These are phyloP conservation scores for Hetaerina titia DNA, from an alignment of 2,888 invertebrate genomes.

Conservation along the genomic window DNA sequence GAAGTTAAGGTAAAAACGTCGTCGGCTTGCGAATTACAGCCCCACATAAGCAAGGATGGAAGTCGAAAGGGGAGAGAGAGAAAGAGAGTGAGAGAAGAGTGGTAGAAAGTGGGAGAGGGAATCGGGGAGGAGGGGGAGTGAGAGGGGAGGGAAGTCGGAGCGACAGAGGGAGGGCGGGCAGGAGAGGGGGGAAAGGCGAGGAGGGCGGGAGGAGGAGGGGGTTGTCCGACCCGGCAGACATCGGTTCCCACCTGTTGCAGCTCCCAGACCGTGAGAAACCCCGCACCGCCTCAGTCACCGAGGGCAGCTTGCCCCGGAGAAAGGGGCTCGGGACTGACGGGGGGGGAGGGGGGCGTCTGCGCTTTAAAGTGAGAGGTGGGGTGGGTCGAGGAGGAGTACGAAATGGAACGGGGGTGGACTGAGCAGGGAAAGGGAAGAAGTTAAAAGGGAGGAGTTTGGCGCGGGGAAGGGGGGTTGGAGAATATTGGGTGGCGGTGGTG, in stretches of 20 bases:
- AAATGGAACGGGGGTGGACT: conserved; percentile 71
- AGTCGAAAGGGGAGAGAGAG: background rate
- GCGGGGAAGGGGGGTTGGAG: background rate
- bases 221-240: conserved; percentile 38
- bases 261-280: conserved; percentile 73
- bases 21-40: background rate
- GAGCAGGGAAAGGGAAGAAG: conserved; percentile 68
- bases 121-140: background rate
- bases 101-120: background rate
- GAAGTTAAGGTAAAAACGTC: background rate
- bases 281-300: background rate
- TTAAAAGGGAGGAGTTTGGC: conserved; percentile 67
- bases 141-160: background rate
- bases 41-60: background rate
- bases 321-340: conserved; percentile 72
- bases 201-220: background rate
- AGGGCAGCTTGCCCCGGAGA: conserved; percentile 69
- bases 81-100: background rate
- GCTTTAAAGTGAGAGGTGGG: background rate
- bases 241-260: conserved; percentile 62
- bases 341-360: conserved; percentile 72
- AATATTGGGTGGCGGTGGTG: background rate
- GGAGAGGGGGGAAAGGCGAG: background rate
- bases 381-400: conserved; percentile 70
- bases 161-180: background rate